These are phyloP conservation scores for Spermophilus dauricus DNA, from an alignment of 2,113 vertebrate genomes.

Conservation along the genomic window DNA sequence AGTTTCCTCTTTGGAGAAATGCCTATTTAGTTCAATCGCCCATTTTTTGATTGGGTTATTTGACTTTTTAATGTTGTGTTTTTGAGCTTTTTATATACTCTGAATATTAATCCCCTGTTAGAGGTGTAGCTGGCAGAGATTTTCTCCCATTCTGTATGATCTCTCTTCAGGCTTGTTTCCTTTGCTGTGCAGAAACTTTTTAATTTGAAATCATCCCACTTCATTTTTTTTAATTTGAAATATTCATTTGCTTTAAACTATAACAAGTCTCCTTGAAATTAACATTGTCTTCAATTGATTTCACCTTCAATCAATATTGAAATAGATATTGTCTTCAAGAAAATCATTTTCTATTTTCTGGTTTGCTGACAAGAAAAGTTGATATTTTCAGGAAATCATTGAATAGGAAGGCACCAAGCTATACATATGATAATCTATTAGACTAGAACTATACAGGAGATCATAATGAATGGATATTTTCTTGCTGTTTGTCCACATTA, in stretches of 20 bases:
- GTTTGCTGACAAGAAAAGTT: not conserved
- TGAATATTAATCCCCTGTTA: no score
- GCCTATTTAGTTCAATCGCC: no score
- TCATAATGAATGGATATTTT: not conserved
- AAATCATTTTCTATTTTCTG: not conserved
- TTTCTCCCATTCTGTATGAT: no score
- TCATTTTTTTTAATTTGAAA: not conserved
- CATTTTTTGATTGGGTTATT: no score
- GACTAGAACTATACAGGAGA: not conserved
- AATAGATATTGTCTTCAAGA: not conserved
- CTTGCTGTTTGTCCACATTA: not conserved
- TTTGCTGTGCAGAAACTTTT: no score
- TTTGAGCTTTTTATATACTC: no score
- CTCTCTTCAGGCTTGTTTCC: no score
- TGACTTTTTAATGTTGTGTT: no score
- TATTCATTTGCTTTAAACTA: not conserved
- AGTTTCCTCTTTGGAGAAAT: no score
- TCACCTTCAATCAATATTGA: no score
- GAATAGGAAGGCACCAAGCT: not conserved
- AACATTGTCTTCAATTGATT: not conserved
- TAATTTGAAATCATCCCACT: no score
- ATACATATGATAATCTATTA: not conserved
- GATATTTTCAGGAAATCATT: not conserved
- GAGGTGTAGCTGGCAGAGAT: no score
- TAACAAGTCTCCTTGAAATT: not conserved